phyloP scores from a whole-genome alignment of 92 coral and sea anemone genomes.

The Umimayanthus chanpuru region DNA sequence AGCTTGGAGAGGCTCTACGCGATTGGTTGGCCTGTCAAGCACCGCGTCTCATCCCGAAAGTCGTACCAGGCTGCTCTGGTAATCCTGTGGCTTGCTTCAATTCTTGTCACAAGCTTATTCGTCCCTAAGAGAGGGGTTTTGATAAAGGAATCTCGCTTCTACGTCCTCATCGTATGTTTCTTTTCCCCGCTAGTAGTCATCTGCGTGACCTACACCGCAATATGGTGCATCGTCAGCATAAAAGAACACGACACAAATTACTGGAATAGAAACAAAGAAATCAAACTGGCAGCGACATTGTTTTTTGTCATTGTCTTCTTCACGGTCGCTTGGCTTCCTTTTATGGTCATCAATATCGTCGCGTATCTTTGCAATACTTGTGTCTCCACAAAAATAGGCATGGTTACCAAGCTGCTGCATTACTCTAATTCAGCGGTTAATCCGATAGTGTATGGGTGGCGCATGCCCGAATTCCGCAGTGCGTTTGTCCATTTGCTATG shows the following conservation, averaged over 20 bases:
- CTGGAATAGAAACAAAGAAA: slow-evolving; percentile 61
- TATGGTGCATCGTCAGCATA: slow-evolving; percentile 56
- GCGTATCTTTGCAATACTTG: slow-evolving; percentile 48
- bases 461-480: slow-evolving; percentile 64
- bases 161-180: slow-evolving; percentile 54
- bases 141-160: slow-evolving; percentile 47
- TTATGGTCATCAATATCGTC: slow-evolving; percentile 64
- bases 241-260: slow-evolving; percentile 58
- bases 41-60: slow-evolving; percentile 62
- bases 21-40: slow-evolving; percentile 73
- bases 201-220: slow-evolving; percentile 51
- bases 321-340: slow-evolving; percentile 66
- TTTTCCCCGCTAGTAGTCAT: slow-evolving; percentile 53
- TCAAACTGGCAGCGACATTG: slow-evolving; percentile 56
- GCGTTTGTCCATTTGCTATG: slow-evolving; percentile 54
- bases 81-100: slow-evolving; percentile 50
- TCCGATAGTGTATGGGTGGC: slow-evolving; percentile 59
- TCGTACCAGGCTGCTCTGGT: slow-evolving; percentile 51
- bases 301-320: slow-evolving; percentile 57
- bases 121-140: slow-evolving; percentile 50
- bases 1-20: slow-evolving; percentile 72
- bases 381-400: slow-evolving; percentile 45
- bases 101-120: slow-evolving; percentile 45
- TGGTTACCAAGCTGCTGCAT: slow-evolving; percentile 62
- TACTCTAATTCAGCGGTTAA: slow-evolving; percentile 73